Evolutionary conservation across 2,113 vertebrate genomes (phyloP), one percentile per base, ranked within the genome.

Genomic region (Xiphias gladius): DNA sequence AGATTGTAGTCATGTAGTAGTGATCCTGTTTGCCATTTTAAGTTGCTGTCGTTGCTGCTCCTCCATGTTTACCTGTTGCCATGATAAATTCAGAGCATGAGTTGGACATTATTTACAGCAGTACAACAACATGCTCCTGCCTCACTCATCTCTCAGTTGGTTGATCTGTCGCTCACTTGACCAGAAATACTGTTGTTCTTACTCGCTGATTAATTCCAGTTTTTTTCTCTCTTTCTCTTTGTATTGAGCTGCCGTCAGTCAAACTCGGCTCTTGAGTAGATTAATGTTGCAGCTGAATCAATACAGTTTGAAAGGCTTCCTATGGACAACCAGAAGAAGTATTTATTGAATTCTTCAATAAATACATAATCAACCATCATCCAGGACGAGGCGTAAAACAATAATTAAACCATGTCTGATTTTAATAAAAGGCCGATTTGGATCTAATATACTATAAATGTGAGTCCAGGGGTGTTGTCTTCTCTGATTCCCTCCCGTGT

Each of bases 301-400:
- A 4, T 26, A 26, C n/a, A 57, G 22, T 57, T 57, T 57, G 26
- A 35, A 57, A 57, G n/a, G n/a, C 10, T 28, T 58, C 14, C 55
- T 26, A 17, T 28, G 55, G 24, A 0, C n/a, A 0, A 2, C n/a
- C 0, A n/a, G 13, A 52, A n/a, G 28, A 16, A 69, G 24, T 46
- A 68, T 2, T 82, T 43, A 85, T 72, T 6, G 35, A 39, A 80
- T 76, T 71, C 13, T 24, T 50, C 24, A 52, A 57, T 57, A 52
- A 76, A 70, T 63, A 14, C 19, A 50, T 37, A 30, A 74, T 63
- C 41, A 65, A n/a, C 24, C 22, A 58, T 55, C 35, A 10, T 63
- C 22, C 19, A 5, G 20, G 26, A 19, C n/a, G n/a, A 41, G 61
- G 48, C 16, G 35, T 24, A 46, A 20, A 68, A 50, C 55, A 37